phyloP scores from a whole-genome alignment of 2,888 invertebrate genomes.

The Hydraecia micacea region DNA sequence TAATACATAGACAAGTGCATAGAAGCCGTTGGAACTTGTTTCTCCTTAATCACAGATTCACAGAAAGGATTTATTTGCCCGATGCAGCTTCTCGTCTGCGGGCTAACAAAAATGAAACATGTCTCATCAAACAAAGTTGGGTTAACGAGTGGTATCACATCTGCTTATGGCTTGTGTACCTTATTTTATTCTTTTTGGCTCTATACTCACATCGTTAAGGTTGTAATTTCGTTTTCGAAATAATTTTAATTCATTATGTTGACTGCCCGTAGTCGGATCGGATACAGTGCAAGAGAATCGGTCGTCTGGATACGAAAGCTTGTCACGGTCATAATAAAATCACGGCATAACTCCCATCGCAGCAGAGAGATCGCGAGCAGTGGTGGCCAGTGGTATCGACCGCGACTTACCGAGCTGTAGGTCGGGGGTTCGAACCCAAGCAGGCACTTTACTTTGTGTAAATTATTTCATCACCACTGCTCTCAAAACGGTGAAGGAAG shows the following conservation, averaged over 20 bases:
- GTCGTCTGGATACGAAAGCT: background rate
- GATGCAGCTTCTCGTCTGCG: background rate
- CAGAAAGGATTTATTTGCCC: conserved; percentile 6
- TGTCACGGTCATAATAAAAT: background rate
- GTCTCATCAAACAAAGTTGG: background rate
- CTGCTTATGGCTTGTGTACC: background rate
- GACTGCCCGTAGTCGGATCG: background rate
- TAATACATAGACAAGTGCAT: background rate
- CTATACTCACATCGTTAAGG: background rate
- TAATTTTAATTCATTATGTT: background rate
- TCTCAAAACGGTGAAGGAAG: too few relatives aligned
- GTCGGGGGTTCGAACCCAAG: too few relatives aligned
- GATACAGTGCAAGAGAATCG: background rate
- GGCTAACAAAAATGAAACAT: background rate
- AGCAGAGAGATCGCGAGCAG: too few relatives aligned
- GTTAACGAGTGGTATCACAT: background rate
- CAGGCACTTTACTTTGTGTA: too few relatives aligned
- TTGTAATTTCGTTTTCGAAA: too few relatives aligned
- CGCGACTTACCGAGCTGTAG: too few relatives aligned
- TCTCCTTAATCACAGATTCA: conserved; percentile 14
- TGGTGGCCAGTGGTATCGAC: too few relatives aligned
- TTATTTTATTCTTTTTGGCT: background rate
- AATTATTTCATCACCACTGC: too few relatives aligned
- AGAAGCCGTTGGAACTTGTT: conserved; percentile 1
- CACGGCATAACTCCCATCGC: background rate